Percentiles rank a stretch among this genome's conserved stretches.
Conservation (phyloP, 1,140 invertebrate genomes). For the Euwallacea similis region DNA sequence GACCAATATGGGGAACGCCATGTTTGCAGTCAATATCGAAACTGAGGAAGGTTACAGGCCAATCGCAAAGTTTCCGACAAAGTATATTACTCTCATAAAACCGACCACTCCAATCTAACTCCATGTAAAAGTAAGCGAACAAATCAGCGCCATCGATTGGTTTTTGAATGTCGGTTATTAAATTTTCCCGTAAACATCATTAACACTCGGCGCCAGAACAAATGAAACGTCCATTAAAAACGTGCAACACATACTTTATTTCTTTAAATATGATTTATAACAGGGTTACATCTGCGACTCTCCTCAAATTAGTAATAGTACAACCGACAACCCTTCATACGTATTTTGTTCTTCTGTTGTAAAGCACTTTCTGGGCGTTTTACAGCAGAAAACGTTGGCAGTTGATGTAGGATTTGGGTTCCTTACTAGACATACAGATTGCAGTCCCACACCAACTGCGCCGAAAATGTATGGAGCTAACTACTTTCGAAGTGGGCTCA, state of each 20-base stretch:
- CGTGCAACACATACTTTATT: conserved; percentile 6
- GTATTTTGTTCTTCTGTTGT: background rate
- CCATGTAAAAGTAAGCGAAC: background rate
- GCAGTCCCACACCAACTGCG: no score
- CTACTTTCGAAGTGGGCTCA: background rate
- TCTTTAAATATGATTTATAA: background rate
- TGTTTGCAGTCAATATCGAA: no score
- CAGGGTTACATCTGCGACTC: background rate
- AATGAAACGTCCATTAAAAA: conserved; percentile 10
- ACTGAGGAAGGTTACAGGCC: background rate
- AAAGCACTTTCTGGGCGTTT: background rate
- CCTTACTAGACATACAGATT: background rate
- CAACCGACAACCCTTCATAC: background rate
- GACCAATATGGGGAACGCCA: no score
- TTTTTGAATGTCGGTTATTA: background rate
- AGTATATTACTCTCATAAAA: background rate
- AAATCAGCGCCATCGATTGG: background rate
- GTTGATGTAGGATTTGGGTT: background rate
- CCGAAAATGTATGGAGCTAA: no score
- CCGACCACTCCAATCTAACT: background rate
- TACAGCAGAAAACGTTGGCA: background rate
- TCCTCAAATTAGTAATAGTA: background rate
- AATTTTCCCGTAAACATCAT: background rate
- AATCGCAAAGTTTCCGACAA: background rate
- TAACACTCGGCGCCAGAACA: background rate